Base-by-base conservation (phyloP, 2,113 vertebrate species). In the Ceratotherium simum region DNA sequence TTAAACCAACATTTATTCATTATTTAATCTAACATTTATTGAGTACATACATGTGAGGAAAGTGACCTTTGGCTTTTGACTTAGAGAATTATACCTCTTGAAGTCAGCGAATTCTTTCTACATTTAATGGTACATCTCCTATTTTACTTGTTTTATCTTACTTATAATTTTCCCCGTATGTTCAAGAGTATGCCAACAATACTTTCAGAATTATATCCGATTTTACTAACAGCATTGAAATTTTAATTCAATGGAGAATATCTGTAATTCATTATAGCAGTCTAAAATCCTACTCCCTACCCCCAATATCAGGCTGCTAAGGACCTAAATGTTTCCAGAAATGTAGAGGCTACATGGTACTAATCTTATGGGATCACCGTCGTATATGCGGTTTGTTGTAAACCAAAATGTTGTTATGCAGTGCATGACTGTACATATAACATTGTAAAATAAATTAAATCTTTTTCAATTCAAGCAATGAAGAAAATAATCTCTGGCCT, bases 141-240 rank as follows among this genome's bases (percentile, higher is more conserved):
- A n/a, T 62, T 95, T 91, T 84, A 94, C 58, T 78, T 90, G 92
- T 54, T 87, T 27, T 86, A 12, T 89, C 75, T 87, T 82, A 92
- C 25, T 92, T 70, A 87, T 70, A 91, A 91, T 91, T 97, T 95
- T 58, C 3, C 5, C 27, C 46, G 48, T 81, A 80, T 96, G 58
- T 94, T 93, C 64, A 83, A 91, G 58, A 72, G n/a, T 76, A 92
- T n/a, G 76, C 14, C 23, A 65, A 54, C 27, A 80, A 54, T 88
- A 96, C 33, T 80, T 92, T 91, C 56, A 81, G 70, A 93, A 93
- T 94, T 85, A 92, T 83, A 87, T 88, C 54, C 23, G 87, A 76
- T 95, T 88, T 97, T 95, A 70, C 33, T 91, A 97, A 96, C 67
- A 76, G 33, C 51, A 83, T 14, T 95, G 29, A 95, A 88, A 93